Evolutionary conservation across 2,797 vertebrate genomes (phyloP).

Genomic region (Argya squamiceps): DNA sequence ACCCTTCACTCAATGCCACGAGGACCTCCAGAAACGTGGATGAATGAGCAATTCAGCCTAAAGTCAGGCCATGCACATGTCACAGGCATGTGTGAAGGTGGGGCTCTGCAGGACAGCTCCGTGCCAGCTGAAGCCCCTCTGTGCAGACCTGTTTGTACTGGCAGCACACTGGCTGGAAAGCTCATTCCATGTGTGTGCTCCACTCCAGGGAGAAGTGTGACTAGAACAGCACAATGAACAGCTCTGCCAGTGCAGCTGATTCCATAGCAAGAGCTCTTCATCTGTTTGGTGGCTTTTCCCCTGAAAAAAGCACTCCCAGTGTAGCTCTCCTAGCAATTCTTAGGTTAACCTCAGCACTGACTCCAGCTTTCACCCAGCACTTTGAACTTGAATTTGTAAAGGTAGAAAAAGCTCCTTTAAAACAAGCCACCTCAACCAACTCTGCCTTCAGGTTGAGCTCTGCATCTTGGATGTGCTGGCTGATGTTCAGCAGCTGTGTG

Average conservation of each 20-base stretch:
- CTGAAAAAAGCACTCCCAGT: not conserved
- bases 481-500: not conserved
- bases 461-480: not conserved
- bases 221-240: conserved; percentile 10
- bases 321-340: not conserved
- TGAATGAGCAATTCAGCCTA: not conserved
- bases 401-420: not conserved
- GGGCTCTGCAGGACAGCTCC: not conserved
- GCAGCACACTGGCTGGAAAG: not conserved
- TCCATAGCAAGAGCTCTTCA: not conserved
- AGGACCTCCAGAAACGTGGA: not conserved
- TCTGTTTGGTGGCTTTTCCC: not conserved
- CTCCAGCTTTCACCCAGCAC: not conserved
- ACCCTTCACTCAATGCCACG: not conserved
- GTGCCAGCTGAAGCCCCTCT: conserved; percentile 22
- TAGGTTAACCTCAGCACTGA: not conserved
- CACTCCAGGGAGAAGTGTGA: conserved; percentile 9
- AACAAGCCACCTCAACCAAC: not conserved
- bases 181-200: not conserved
- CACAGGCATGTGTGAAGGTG: not conserved
- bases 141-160: not conserved
- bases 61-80: not conserved
- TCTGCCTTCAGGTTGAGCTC: not conserved
- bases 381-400: not conserved
- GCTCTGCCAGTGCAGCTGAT: conserved; percentile 28